Percentiles rank a stretch among this genome's conserved stretches.
Conservation (phyloP, 2,797 vertebrate species). For the Nyctibius grandis region DNA sequence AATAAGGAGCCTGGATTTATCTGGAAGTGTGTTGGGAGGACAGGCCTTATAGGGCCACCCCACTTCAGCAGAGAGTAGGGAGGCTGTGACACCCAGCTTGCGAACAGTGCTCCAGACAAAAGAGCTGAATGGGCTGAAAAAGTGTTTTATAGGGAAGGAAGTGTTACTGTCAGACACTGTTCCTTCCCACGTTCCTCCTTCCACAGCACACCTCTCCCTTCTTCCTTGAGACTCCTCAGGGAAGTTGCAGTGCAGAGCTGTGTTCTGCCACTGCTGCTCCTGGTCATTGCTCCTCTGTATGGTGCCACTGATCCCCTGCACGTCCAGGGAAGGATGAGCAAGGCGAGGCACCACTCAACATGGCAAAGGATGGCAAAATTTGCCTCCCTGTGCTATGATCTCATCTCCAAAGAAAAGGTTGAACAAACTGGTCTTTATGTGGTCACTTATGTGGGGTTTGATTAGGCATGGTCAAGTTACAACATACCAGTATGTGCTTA, state of each 20-base stretch:
- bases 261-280: background rate
- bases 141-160: background rate
- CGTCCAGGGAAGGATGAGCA: background rate
- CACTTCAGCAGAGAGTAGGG: background rate
- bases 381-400: background rate
- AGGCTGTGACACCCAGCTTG: background rate
- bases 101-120: background rate
- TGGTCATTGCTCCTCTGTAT: background rate
- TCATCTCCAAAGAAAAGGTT: background rate
- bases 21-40: background rate
- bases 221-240: background rate
- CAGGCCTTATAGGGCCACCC: background rate
- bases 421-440: background rate
- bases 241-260: background rate
- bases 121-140: background rate
- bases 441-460: background rate
- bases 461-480: background rate
- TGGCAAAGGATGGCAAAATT: background rate
- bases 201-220: background rate
- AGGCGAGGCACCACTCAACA: background rate
- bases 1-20: background rate
- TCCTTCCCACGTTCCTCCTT: background rate
- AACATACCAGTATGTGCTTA: background rate
- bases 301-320: background rate
- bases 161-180: background rate